Evolutionary conservation across 1,140 invertebrate genomes (phyloP), one percentile per base, ranked within the genome.

Genomic region (Heliconius eleuchia): DNA sequence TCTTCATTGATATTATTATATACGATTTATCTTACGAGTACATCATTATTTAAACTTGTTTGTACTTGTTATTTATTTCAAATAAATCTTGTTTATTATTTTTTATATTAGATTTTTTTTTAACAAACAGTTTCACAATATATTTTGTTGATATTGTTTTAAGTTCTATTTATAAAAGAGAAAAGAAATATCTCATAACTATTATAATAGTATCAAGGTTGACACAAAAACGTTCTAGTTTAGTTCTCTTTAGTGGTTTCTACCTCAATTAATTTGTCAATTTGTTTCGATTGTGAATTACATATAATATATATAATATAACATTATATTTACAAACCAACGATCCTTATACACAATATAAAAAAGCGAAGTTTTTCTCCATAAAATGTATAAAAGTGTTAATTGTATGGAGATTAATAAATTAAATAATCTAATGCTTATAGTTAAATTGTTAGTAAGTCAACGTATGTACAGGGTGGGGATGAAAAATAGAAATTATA

Each of bases 221-320:
- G 39, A 8, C 55, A 55, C 60, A 66, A 27, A 30, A 66, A 23
- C 23, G 16, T 55, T 55, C n/a, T 60, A 42, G 19, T 55, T 78
- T 73, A 60, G 16, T 74, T 66, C 57, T 75, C 46, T 55, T 79
- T 79, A 74, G 39, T 78, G 11, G 42, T 52, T 83, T 79, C 80
- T 85, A 85, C 85, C 80, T 84, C 83, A 83, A 72, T 80, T 73
- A 80, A 50, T 16, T 86, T 86, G 85, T 86, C 85, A 86, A 85
- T 86, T 85, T 77, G 60, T 57, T 74, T 83, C 77, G 71, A 57
- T 86, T 86, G 83, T 7, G 72, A 66, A 11, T 8, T 66, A 66
- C 13, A 8, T 57, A 57, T 39, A 39, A 77, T 81, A 50, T 77
- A 73, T 74, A 73, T 80, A 76, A 46, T 46, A 46, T 46, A 46